Conservation (phyloP, 2,888 invertebrate genomes). For the Liopterus haemorrhoidalis region DNA sequence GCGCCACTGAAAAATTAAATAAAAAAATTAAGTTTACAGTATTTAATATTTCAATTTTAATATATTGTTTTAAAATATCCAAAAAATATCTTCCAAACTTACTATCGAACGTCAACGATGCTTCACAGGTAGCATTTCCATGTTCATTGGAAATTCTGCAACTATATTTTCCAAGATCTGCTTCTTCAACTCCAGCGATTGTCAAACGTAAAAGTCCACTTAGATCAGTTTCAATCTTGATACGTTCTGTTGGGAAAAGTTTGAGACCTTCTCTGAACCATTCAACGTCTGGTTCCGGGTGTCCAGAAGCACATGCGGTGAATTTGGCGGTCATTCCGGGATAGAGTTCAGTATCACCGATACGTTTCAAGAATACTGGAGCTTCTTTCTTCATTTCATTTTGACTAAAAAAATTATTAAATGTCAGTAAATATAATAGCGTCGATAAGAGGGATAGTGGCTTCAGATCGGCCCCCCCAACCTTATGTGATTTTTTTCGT, state of each 20-base stretch:
- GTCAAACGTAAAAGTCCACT: constrained; percentile 77
- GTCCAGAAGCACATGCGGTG: constrained; percentile 85
- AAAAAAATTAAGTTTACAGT: no score
- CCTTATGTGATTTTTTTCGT: no score
- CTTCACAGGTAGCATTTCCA: constrained; percentile 75
- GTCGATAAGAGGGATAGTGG: no score
- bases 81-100: no score
- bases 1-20: no score
- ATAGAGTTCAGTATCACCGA: constrained; percentile 81
- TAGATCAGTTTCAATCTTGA: constrained; percentile 74
- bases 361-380: constrained; percentile 81
- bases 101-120: constrained; percentile 77
- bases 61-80: no score
- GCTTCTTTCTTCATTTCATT: constrained; percentile 71
- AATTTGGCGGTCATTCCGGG: constrained; percentile 86
- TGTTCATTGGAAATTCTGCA: constrained; percentile 78
- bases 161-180: constrained; percentile 79
- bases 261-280: constrained; percentile 77
- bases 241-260: constrained; percentile 74
- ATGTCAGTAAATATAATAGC: no score
- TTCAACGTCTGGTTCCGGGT: constrained; percentile 82
- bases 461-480: no score
- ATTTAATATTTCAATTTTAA: no score
- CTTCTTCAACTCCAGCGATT: constrained; percentile 68
- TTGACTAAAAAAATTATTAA: constrained; percentile 59